phyloP scores from a whole-genome alignment of 2,888 invertebrate species.

The Pachydiplax longipennis region DNA sequence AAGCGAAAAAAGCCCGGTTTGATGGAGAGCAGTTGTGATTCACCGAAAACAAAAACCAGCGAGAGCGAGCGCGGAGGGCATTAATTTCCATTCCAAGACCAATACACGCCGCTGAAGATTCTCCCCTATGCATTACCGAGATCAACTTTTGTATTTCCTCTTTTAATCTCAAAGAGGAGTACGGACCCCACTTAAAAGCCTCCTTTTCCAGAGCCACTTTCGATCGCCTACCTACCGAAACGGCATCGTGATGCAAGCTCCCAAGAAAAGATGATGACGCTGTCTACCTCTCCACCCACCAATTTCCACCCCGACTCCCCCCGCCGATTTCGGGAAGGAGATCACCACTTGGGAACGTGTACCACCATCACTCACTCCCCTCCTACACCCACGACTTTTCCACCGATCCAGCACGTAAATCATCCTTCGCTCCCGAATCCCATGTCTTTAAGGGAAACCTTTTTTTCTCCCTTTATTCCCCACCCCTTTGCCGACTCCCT shows the following conservation, averaged over 20 bases:
- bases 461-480: neutral
- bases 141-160: neutral
- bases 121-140: conserved; percentile 9
- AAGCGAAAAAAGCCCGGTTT: no score
- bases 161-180: neutral
- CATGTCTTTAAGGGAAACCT: neutral
- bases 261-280: conserved; percentile 2
- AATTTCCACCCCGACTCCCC: neutral
- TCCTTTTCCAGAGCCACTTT: neutral
- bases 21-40: no score
- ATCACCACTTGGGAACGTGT: neutral
- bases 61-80: no score
- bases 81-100: neutral
- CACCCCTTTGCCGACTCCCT: neutral
- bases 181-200: neutral
- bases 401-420: neutral
- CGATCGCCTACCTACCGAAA: neutral
- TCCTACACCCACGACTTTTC: neutral
- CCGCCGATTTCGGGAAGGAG: neutral
- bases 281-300: neutral
- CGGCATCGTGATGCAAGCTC: neutral
- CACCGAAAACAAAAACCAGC: no score
- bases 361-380: neutral
- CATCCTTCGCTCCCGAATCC: conserved; percentile 2
- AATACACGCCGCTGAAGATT: neutral